Conservation (phyloP, 2,113 vertebrate genomes). For the Varanus komodoensis region DNA sequence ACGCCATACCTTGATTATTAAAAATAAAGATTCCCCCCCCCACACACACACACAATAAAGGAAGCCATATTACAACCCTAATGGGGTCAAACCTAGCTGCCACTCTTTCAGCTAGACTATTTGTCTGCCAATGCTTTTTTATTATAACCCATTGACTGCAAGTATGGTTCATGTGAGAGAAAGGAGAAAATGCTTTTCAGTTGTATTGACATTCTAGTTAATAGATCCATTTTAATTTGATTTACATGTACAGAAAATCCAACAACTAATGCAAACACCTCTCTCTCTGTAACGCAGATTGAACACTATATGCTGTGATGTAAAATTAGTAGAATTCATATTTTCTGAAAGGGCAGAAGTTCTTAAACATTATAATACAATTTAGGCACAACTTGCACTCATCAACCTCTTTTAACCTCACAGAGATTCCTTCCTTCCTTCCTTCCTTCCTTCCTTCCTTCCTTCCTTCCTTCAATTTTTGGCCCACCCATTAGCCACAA, state of each 20-base stretch:
- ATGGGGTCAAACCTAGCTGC: background rate
- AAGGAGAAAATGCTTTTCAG: background rate
- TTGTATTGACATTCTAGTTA: background rate
- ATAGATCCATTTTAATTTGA: background rate
- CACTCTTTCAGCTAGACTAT: background rate
- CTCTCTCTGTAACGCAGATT: background rate
- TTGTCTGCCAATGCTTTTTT: background rate
- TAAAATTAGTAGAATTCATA: background rate
- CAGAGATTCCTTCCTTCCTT: background rate
- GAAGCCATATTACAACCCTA: background rate
- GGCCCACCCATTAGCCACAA: no score
- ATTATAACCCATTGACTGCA: background rate
- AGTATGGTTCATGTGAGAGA: background rate
- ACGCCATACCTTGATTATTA: background rate
- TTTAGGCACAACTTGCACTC: background rate
- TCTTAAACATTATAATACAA: background rate
- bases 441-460: no score
- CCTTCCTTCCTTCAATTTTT: no score
- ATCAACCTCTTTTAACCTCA: background rate
- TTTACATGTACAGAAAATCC: background rate
- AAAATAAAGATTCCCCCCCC: background rate
- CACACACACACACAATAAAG: no score
- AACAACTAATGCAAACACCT: background rate
- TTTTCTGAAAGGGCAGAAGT: background rate
- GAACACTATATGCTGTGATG: background rate